Evolutionary conservation across 2,888 invertebrate species (phyloP), one percentile per base, ranked within the genome.

Genomic region (Agrotis clavis): DNA sequence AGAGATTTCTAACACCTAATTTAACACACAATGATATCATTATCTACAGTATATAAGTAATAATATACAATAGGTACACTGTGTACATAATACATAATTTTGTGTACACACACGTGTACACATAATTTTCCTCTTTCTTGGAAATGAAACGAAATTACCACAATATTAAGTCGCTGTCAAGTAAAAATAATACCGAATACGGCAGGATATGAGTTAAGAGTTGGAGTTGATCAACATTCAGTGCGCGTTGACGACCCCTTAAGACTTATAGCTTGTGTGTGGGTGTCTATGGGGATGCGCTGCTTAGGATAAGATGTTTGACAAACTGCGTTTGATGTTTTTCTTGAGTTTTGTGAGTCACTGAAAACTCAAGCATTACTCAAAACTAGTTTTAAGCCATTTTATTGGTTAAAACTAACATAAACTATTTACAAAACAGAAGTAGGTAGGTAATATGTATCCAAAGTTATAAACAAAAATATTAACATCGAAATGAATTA

Each of bases 191-290:
- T 88, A 87, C 88, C 85, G n/a, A 79, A 67, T 85, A 71, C 63
- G 77, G 86, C 89, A 92, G 94, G 93, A 93, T 93, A 93, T 93
- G 91, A 94, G 91, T 89, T 85, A 86, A 86, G 78, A 79, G 82
- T 77, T 74, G 64, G 4, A 69, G 79, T 84, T 85, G 61, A 92
- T 93, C 90, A 86, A 72, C 85, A 94, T 93, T 88, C 94, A 57
- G 63, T 25, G 41, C 92, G 91, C 92, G 93, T 83, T 21, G 67
- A 77, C 84, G 82, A 87, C 83, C 87, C 89, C 89, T 81, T 76
- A 77, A 81, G 72, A 77, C 77, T 71, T 80, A 81, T 74, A 69
- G 80, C 79, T 76, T 71, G 59, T 41, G 41, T 41, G 41, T 41
- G 41, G 9, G 41, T 41, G 41, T 41, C 9, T 41, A 41, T 61